A percentile compares a stretch with the other conserved stretches of the same genome.
Conservation (phyloP, 2,797 vertebrate genomes). For the Chromis chromis region DNA sequence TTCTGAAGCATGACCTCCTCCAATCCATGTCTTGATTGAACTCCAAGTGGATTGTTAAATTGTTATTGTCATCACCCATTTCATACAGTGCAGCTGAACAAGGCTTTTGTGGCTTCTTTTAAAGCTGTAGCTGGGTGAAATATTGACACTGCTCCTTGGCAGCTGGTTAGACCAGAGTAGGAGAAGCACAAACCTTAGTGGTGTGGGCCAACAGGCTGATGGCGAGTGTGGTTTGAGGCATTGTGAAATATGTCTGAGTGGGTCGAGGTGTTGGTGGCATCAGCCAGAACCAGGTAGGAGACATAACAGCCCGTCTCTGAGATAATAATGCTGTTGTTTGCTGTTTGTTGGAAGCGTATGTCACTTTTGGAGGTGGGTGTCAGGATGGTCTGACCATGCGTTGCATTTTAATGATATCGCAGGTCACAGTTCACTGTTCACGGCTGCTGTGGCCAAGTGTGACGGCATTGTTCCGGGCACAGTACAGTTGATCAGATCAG, state of each 20-base stretch:
- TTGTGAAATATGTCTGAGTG: conserved; percentile 36
- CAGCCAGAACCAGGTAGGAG: conserved; percentile 8
- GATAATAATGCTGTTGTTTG: conserved; percentile 53
- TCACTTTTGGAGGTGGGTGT: conserved; percentile 7
- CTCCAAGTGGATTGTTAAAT: conserved; percentile 70
- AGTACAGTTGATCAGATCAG: conserved; percentile 54
- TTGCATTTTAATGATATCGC: conserved; percentile 74
- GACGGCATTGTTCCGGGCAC: conserved; percentile 44
- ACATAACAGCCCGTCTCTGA: conserved; percentile 10
- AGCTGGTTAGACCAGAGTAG: conserved; percentile 59
- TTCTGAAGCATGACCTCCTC: conserved; percentile 62
- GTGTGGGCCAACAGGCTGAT: conserved; percentile 36
- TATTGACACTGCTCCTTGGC: conserved; percentile 50
- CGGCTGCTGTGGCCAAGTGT: conserved; percentile 53
- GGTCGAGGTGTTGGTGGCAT: neutral
- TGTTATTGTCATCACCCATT: conserved; percentile 67
- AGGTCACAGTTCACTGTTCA: conserved; percentile 55
- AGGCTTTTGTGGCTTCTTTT: conserved; percentile 30
- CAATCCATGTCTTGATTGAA: conserved; percentile 59
- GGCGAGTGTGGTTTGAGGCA: conserved; percentile 27
- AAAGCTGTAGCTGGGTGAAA: conserved; percentile 28
- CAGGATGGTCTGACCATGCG: conserved; percentile 52
- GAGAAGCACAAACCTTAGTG: conserved; percentile 49
- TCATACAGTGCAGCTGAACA: conserved; percentile 50
- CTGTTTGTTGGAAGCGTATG: conserved; percentile 26